Conservation (phyloP, 2,797 vertebrate genomes). For the Pseudochirops cupreus region DNA sequence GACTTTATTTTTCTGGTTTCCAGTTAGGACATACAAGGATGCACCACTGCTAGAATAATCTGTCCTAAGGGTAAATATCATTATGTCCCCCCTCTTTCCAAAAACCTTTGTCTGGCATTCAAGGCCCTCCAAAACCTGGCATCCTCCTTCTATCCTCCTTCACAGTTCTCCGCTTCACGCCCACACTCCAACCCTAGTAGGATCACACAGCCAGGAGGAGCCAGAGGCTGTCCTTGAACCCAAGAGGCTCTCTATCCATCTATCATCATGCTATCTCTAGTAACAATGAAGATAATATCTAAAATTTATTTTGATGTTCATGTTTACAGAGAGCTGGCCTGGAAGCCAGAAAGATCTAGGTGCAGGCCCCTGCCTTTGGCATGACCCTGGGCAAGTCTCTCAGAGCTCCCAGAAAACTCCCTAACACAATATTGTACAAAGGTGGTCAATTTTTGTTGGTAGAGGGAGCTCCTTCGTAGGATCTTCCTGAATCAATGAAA, state of each 20-base stretch:
- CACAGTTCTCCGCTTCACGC: neutral
- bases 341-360: neutral
- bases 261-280: neutral
- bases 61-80: neutral
- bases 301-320: neutral
- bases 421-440: neutral
- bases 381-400: neutral
- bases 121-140: neutral
- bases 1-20: too few relatives aligned
- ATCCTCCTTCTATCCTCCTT: neutral
- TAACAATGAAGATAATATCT: neutral
- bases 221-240: neutral
- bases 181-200: neutral
- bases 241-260: neutral
- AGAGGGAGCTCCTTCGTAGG: neutral
- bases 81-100: neutral
- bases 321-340: neutral
- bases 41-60: neutral
- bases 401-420: neutral
- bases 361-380: neutral
- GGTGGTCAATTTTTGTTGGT: neutral
- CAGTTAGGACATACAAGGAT: neutral
- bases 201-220: neutral
- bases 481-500: neutral
- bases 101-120: neutral